Conservation (phyloP, 2,797 vertebrate genomes). For the Eleutherodactylus coqui region DNA sequence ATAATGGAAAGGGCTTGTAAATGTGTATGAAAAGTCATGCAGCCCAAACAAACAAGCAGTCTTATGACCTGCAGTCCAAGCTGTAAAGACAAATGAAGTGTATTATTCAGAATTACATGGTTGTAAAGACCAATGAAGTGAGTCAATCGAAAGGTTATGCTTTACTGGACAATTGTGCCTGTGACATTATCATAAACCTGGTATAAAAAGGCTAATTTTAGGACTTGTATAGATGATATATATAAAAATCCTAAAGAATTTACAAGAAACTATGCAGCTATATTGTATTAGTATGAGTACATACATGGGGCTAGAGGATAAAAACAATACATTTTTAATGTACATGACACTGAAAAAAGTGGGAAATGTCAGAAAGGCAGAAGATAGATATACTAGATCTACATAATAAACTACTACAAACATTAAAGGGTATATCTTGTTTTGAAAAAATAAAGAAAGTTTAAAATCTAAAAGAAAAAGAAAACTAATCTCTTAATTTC, state of each 20-base stretch:
- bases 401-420: background rate
- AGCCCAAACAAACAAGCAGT: background rate
- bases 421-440: no score
- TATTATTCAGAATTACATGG: slow-evolving; percentile 23
- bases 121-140: slow-evolving; percentile 27
- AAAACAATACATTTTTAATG: background rate
- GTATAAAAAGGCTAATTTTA: background rate
- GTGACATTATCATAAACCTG: slow-evolving; percentile 21
- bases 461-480: no score
- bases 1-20: background rate
- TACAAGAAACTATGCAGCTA: slow-evolving; percentile 1
- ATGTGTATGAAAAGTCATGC: background rate
- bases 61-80: background rate
- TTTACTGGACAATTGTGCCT: background rate
- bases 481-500: no score
- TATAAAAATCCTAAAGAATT: background rate
- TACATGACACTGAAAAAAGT: background rate
- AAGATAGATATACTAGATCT: background rate
- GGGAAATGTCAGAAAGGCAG: background rate
- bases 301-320: background rate
- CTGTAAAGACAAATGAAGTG: slow-evolving; percentile 45
- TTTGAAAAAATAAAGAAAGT: background rate
- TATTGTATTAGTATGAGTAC: background rate
- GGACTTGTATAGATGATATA: background rate
- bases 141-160: background rate